These are phyloP conservation scores for Corythoichthys haematopterus DNA, from an alignment of 2,113 vertebrate species.

Conservation along the genomic window DNA sequence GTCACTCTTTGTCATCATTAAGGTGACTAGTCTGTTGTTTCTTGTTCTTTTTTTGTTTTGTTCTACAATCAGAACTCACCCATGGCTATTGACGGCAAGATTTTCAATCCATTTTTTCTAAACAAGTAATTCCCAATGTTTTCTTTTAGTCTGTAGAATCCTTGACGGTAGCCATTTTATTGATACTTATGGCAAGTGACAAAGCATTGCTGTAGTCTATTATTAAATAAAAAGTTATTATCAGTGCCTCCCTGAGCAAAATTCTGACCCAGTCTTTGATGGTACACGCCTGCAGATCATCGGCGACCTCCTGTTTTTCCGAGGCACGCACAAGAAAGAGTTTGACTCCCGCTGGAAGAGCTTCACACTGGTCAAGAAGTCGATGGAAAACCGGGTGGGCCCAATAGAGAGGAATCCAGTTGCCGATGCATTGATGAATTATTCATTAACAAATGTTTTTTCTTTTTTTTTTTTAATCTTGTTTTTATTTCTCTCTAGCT, in stretches of 20 bases:
- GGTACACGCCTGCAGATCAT: constrained; percentile 77
- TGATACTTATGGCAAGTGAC: too few species aligned
- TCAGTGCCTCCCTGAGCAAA: not conserved
- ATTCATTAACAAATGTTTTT: not conserved
- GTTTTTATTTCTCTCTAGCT: constrained; percentile 72
- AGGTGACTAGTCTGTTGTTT: constrained; percentile 67
- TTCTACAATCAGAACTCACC: too few species aligned
- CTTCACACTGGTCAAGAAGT: constrained; percentile 96
- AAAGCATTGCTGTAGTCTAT: not conserved
- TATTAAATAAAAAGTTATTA: constrained; percentile 8
- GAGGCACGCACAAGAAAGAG: constrained; percentile 92
- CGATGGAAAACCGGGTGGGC: constrained; percentile 96
- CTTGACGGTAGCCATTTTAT: not conserved
- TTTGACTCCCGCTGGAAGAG: constrained; percentile 98
- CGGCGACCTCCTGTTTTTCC: constrained; percentile 90
- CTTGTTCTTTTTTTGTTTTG: too few species aligned
- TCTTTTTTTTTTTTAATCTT: not conserved
- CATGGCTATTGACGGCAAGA: too few species aligned
- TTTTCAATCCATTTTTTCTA: too few species aligned
- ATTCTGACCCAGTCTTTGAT: constrained; percentile 26
- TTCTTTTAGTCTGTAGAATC: not conserved
- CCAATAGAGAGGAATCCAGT: not conserved
- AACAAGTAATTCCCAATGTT: not conserved
- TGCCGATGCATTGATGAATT: constrained; percentile 11
- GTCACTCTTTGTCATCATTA: constrained; percentile 94